Conservation (phyloP, 2,113 vertebrate genomes). For the human region DNA sequence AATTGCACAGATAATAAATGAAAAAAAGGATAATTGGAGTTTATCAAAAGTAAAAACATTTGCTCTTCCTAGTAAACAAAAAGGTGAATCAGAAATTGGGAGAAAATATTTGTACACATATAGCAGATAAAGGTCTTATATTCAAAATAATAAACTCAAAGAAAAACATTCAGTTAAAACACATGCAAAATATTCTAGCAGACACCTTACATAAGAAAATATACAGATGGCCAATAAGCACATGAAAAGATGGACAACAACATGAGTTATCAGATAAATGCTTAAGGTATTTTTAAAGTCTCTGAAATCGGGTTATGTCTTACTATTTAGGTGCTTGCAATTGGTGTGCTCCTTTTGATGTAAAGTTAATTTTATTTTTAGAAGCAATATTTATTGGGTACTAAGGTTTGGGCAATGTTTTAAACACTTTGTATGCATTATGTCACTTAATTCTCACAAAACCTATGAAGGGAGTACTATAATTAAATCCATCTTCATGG, state of each 20-base stretch:
- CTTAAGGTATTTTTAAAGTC: background rate
- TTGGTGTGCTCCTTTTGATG: background rate
- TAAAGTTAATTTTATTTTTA: background rate
- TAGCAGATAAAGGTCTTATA: background rate
- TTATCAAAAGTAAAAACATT: background rate
- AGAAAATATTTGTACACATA: background rate
- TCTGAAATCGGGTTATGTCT: background rate
- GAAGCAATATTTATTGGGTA: background rate
- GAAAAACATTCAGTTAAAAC: background rate
- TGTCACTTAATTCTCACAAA: background rate
- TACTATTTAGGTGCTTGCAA: background rate
- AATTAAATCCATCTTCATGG: background rate
- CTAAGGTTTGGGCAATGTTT: background rate
- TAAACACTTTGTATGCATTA: background rate
- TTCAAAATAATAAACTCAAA: background rate
- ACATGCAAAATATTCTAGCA: background rate
- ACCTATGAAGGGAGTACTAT: background rate
- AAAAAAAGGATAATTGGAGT: background rate
- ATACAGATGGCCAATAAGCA: background rate
- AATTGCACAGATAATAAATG: background rate
- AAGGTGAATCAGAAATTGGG: background rate
- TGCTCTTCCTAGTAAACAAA: background rate
- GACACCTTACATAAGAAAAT: background rate
- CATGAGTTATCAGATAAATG: background rate
- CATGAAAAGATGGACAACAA: background rate